phyloP scores from a whole-genome alignment of 2,113 vertebrate species.

The Gallinago media region DNA sequence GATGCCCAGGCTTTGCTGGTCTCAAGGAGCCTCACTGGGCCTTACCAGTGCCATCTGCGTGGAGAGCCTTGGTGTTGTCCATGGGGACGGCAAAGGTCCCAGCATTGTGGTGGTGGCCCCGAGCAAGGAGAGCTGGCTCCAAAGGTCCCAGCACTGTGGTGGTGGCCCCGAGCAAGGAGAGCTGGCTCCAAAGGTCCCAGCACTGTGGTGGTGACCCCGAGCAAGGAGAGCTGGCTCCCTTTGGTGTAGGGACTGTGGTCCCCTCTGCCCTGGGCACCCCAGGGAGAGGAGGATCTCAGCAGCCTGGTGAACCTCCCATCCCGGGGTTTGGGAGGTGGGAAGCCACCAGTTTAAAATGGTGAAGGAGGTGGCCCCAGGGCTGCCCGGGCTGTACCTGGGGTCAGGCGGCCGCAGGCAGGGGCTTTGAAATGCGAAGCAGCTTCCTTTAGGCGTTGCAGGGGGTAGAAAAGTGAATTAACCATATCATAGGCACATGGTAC shows the following conservation, averaged over 20 bases:
- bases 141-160: too few relatives aligned
- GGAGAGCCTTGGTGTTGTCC: background rate
- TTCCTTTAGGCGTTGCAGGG: conserved; percentile 38
- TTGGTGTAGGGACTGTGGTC: fast-evolving
- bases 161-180: too few relatives aligned
- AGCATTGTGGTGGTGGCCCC: too few relatives aligned
- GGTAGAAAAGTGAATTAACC: conserved; percentile 63
- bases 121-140: too few relatives aligned
- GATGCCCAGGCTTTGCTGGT: background rate
- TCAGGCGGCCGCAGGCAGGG: background rate
- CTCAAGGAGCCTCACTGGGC: fast-evolving
- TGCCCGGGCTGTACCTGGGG: background rate
- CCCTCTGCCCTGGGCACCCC: fast-evolving
- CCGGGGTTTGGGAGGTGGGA: background rate
- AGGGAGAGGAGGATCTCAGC: background rate
- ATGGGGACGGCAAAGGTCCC: background rate
- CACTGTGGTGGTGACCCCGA: background rate
- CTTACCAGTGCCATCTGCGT: background rate
- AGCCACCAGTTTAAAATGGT: background rate
- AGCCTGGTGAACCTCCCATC: too few relatives aligned
- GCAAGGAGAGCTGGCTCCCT: background rate
- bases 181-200: background rate
- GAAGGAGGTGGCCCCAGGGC: background rate
- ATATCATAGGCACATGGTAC: conserved; percentile 69
- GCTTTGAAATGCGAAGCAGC: conserved; percentile 54